Evolutionary conservation across 1,140 invertebrate species (phyloP), one percentile per base, ranked within the genome.

Genomic region (Telenomus remus): DNA sequence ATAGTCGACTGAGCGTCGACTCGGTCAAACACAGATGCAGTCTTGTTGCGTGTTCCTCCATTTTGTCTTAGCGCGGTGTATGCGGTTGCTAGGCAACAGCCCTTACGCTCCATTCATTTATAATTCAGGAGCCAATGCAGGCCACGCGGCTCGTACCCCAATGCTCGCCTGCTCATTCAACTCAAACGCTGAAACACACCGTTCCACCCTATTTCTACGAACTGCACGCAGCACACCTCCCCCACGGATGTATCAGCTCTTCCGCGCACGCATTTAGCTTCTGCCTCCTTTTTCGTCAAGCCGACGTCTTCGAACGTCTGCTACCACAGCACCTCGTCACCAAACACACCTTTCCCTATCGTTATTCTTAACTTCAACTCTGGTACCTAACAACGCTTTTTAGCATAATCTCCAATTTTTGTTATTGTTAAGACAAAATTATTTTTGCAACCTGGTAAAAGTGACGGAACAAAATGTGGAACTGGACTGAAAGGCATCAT

Each of bases 81-180:
- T 82, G 83, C 81, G 83, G 86, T 88, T 88, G 85, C 87, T 82
- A 86, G 83, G 87, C 87, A 87, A 88, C 87, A 86, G 85, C 85
- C 86, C 86, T 88, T 88, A 88, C 85, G 85, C 86, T 87, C 87
- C 82, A 82, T 85, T 88, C 87, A 88, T 88, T 86, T 88, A 88
- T 88, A 88, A 88, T 88, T 88, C 86, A 88, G 69, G 85, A 87
- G 82, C 86, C 86, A 87, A 87, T 88, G 86, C 87, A 86, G 85
- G 85, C 86, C 87, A 87, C 85, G 87, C 85, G 85, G 84, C 80
- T 83, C 81, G 79, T 81, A 83, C 81, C 83, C 79, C 81, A 80
- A 79, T 69, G 73, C 66, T 79, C 80, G 46, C 66, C 63, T 75
- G 70, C 81, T 81, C 78, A 79, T 80, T 84, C 81, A 79, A 78